Evolutionary conservation across 2,113 vertebrate genomes (phyloP).

Genomic region (Psittacula cyanocephala): DNA sequence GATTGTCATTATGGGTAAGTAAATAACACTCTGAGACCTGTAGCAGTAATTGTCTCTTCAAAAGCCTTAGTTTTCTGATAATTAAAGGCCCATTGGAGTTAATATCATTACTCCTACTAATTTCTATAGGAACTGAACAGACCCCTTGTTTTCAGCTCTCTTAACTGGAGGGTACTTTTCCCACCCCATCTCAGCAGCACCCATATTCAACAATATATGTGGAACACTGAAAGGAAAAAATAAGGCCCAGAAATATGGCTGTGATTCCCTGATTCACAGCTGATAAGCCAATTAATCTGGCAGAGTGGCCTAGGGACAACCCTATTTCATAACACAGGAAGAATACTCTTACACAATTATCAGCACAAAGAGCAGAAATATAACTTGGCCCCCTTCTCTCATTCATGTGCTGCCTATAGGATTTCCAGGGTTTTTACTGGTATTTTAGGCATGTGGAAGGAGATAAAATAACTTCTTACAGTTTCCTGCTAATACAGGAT

Average conservation of each 20-base stretch:
- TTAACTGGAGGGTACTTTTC: neutral
- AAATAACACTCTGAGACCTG: constrained; percentile 53
- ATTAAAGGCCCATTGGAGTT: neutral
- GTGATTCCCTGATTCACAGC: neutral
- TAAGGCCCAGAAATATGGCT: neutral
- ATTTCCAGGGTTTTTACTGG: neutral
- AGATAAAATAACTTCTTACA: neutral
- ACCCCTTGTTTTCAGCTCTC: neutral
- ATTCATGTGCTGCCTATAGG: neutral
- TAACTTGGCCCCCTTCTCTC: neutral
- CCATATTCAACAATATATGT: neutral
- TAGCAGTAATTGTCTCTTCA: constrained; percentile 49
- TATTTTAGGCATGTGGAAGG: neutral
- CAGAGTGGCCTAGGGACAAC: neutral
- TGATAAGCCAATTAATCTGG: neutral
- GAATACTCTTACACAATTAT: neutral
- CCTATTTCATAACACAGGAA: neutral
- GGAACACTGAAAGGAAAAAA: neutral
- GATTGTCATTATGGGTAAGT: constrained; percentile 56
- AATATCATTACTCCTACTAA: neutral
- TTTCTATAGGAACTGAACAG: neutral
- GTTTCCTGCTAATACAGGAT: neutral
- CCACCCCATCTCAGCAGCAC: neutral
- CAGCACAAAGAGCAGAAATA: neutral
- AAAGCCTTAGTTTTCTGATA: neutral